These are phyloP conservation scores for Notechis scutatus DNA, from an alignment of 2,113 vertebrate species.

Conservation along the genomic window DNA sequence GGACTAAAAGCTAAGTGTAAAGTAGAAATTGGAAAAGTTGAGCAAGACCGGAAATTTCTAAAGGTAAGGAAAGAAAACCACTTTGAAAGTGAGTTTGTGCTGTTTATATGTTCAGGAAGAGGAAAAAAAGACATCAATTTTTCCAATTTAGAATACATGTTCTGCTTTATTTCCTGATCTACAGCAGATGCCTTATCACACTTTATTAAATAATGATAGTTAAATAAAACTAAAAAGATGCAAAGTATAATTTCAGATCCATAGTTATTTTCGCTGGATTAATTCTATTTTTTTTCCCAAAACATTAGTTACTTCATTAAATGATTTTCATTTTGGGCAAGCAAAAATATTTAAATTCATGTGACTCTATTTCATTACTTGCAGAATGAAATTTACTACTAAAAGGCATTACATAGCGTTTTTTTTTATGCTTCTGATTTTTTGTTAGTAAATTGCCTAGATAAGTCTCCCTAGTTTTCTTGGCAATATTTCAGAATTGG, in stretches of 20 bases:
- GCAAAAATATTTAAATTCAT: constrained; percentile 47
- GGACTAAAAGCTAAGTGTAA: constrained; percentile 62
- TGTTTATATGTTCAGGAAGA: constrained; percentile 44
- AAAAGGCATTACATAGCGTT: constrained; percentile 27
- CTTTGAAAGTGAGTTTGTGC: constrained; percentile 53
- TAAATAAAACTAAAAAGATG: constrained; percentile 58
- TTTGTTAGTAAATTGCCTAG: neutral
- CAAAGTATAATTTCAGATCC: constrained; percentile 66
- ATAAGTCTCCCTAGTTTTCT: neutral
- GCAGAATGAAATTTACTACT: constrained; percentile 20
- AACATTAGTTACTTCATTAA: constrained; percentile 66
- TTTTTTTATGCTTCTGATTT: neutral
- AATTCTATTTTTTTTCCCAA: constrained; percentile 54
- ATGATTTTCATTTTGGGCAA: constrained; percentile 58
- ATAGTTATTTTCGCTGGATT: constrained; percentile 63
- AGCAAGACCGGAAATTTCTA: constrained; percentile 50
- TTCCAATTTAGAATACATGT: constrained; percentile 62
- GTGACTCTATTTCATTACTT: constrained; percentile 46
- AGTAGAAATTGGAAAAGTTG: constrained; percentile 61
- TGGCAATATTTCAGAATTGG: neutral
- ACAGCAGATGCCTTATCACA: constrained; percentile 67
- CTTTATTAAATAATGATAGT: constrained; percentile 69
- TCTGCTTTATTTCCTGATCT: constrained; percentile 56
- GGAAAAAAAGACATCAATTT: constrained; percentile 59
- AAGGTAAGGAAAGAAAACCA: constrained; percentile 60